phyloP scores from a whole-genome alignment of 2,113 vertebrate genomes.

The Ramphastos sulfuratus region DNA sequence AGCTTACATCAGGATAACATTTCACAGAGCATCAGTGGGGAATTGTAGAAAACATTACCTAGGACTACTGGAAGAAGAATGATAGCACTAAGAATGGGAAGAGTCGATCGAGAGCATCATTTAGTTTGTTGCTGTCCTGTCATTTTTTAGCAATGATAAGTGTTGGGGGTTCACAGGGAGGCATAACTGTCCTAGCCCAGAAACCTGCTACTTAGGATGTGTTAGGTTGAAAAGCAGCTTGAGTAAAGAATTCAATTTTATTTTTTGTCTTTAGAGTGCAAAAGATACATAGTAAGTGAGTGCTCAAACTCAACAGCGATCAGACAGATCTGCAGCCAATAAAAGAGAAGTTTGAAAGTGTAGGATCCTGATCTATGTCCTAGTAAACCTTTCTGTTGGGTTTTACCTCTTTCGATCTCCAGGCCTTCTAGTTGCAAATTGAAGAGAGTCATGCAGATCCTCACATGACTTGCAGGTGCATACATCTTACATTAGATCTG shows the following conservation, averaged over 20 bases:
- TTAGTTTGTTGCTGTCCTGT: not conserved
- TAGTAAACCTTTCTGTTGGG: not conserved
- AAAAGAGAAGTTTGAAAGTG: not conserved
- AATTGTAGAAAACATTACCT: not conserved
- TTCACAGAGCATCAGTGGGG: not conserved
- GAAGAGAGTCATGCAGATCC: not conserved
- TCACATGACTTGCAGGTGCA: not conserved
- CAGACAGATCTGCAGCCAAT: conserved; percentile 27
- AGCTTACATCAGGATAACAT: not conserved
- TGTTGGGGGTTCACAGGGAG: not conserved
- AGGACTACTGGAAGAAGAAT: not conserved
- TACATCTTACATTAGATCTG: not conserved
- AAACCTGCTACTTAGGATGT: not conserved
- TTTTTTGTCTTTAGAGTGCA: not conserved
- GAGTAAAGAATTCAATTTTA: not conserved
- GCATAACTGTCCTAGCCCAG: not conserved
- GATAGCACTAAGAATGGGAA: not conserved
- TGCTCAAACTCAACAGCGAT: not conserved
- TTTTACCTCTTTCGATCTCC: conserved; percentile 10
- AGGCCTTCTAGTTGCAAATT: not conserved
- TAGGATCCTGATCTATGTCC: not conserved
- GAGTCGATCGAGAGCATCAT: not conserved
- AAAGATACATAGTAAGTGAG: not conserved
- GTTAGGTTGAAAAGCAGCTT: not conserved
- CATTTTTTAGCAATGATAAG: not conserved